A percentile compares a stretch with the other conserved stretches of the same genome.
These are phyloP conservation scores for Drosophila koepferae DNA, from an alignment of 2,888 invertebrate genomes.

Conservation along the genomic window DNA sequence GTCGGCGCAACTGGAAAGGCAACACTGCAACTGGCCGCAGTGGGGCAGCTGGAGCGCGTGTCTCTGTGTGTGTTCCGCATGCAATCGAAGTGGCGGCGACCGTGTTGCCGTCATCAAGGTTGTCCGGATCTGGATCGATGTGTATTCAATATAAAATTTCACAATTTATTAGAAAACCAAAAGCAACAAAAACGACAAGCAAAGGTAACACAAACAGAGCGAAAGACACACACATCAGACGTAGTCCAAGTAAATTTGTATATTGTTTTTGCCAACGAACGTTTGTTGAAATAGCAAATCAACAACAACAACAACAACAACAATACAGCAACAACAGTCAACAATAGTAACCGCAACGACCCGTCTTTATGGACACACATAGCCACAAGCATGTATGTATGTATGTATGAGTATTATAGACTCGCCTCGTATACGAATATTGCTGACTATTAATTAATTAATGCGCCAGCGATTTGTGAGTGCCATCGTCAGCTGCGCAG, in stretches of 20 bases:
- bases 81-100: slow-evolving; percentile 42
- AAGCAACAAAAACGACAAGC: slow-evolving; percentile 13
- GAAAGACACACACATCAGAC: slow-evolving; percentile 28
- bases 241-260: slow-evolving; percentile 37
- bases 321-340: slow-evolving; percentile 1
- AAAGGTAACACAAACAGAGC: slow-evolving; percentile 11
- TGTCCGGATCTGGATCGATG: slow-evolving; percentile 43
- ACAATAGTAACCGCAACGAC: slow-evolving; percentile 30
- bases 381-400: neutral
- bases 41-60: slow-evolving; percentile 25
- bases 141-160: slow-evolving; percentile 52
- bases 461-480: slow-evolving; percentile 52
- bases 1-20: slow-evolving; percentile 23
- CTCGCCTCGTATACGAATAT: slow-evolving; percentile 22
- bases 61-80: slow-evolving; percentile 59
- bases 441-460: slow-evolving; percentile 69
- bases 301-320: slow-evolving; percentile 9
- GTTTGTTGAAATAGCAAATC: slow-evolving; percentile 31
- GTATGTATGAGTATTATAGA: neutral
- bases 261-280: slow-evolving; percentile 43
- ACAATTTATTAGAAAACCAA: slow-evolving; percentile 55
- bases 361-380: slow-evolving; percentile 2
- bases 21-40: slow-evolving; percentile 22
- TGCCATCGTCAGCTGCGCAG: slow-evolving; percentile 36
- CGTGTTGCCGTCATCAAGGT: slow-evolving; percentile 39